phyloP scores from a whole-genome alignment of 2,888 invertebrate species.

The Ochropleura plecta region DNA sequence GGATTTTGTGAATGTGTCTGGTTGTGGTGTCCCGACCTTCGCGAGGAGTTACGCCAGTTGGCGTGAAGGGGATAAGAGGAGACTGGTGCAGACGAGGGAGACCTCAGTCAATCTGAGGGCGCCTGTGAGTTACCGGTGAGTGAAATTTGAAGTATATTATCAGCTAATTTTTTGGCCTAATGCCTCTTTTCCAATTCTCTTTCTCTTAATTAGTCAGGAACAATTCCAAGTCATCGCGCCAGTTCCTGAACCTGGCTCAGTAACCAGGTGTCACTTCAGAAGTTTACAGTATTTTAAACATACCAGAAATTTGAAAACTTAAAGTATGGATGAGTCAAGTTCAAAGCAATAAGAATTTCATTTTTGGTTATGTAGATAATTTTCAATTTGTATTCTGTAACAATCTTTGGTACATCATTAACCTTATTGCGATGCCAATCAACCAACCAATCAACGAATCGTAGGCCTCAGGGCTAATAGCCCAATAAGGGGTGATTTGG shows the following conservation, averaged over 20 bases:
- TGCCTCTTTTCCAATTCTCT: not conserved
- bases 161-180: no score
- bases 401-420: not conserved
- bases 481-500: slow-evolving; percentile 13
- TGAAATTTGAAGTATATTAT: slow-evolving; percentile 10
- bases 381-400: slow-evolving; percentile 9
- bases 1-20: slow-evolving; percentile 79
- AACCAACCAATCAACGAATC: slow-evolving; percentile 1
- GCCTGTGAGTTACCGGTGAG: slow-evolving; percentile 89
- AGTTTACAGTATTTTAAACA: not conserved
- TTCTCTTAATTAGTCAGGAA: not conserved
- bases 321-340: not conserved
- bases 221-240: not conserved
- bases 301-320: no score
- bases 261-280: no score
- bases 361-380: not conserved
- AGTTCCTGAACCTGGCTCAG: no score
- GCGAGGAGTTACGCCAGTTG: slow-evolving; percentile 86
- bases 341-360: not conserved
- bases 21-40: slow-evolving; percentile 80
- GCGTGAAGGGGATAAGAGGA: slow-evolving; percentile 84
- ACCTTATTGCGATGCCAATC: slow-evolving; percentile 8
- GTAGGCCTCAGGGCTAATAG: not conserved
- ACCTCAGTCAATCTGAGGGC: slow-evolving; percentile 86
- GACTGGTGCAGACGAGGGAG: slow-evolving; percentile 72